phyloP scores from a whole-genome alignment of 2,888 invertebrate genomes.

The Sycophila texana region DNA sequence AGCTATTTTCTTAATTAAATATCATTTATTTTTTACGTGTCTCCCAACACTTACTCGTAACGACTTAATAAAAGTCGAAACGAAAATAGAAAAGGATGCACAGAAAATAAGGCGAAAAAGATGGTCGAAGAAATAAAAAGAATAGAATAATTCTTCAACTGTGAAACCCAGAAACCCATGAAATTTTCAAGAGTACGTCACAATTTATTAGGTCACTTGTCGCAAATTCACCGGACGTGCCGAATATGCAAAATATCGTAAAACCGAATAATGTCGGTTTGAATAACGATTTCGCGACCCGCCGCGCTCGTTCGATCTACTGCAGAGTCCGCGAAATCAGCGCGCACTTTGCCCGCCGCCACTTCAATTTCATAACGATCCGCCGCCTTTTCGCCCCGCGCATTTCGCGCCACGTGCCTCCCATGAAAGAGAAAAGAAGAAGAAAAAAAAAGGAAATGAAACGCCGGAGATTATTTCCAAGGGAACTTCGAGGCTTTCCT shows the following conservation, averaged over 20 bases:
- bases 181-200: conserved; percentile 21
- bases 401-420: too few species aligned
- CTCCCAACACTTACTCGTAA: too few species aligned
- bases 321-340: conserved; percentile 43
- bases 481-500: too few species aligned
- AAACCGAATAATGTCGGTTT: conserved; percentile 50
- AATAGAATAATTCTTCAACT: conserved; percentile 28
- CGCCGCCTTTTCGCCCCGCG: too few species aligned
- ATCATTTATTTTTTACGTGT: too few species aligned
- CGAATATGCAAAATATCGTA: conserved; percentile 53
- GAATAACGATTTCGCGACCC: conserved; percentile 51
- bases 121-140: neutral
- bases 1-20: too few species aligned
- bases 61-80: too few species aligned
- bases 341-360: conserved; percentile 27
- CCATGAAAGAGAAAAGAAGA: neutral
- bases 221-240: conserved; percentile 44
- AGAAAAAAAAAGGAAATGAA: neutral
- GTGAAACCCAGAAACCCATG: neutral
- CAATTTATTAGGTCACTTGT: conserved; percentile 54
- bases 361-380: neutral
- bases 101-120: too few species aligned
- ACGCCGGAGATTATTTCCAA: neutral
- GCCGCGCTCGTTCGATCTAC: neutral
- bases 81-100: too few species aligned